Base-by-base conservation (phyloP, 1,140 invertebrate genomes). In the Grapholita molesta region DNA sequence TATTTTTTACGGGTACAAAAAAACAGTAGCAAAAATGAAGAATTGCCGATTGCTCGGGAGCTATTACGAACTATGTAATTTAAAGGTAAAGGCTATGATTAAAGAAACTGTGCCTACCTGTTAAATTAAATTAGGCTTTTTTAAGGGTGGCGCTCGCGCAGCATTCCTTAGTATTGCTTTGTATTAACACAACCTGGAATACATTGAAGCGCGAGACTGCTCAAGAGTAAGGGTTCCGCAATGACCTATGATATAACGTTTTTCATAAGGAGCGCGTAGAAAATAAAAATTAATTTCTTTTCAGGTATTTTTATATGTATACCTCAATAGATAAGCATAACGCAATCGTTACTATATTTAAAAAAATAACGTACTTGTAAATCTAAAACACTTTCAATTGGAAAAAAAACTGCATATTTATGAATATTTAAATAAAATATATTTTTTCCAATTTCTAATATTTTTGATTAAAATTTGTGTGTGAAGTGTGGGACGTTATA, bases 51-150 rank as follows among this genome's bases (percentile, higher is more conserved):
- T 86, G 86, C 86, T 88, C 80, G 72, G 76, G 68, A 85, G 88
- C 88, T 84, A 90, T 91, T 91, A 90, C 76, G 76, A 65, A 82
- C 83, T 83, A 80, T 91, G 76, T 90, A 88, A 91, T 91, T 91
- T 90, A 89, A 76, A 80, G 76, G 83, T 85, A 87, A 38, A 84
- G 78, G 82, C 88, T 90, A 86, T 91, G 83, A 91, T 91, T 91
- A 91, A 89, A 85, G 77, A 83, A 86, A 81, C 82, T 72, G 80
- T 88, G 87, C 88, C 89, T 90, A 91, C 88, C 89, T 90, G 84
- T 91, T 91, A 91, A 91, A 91, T 91, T 91, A 91, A 89, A 90
- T 91, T 91, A 91, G 85, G 88, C 87, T 86, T 86, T 68, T 90
- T 88, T 88, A 89, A 89, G 86, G 84, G 83, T 86, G 84, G 87